Percentiles rank a stretch among this genome's conserved stretches.
Conservation (phyloP, 2,888 invertebrate species). For the Tillus elongatus region DNA sequence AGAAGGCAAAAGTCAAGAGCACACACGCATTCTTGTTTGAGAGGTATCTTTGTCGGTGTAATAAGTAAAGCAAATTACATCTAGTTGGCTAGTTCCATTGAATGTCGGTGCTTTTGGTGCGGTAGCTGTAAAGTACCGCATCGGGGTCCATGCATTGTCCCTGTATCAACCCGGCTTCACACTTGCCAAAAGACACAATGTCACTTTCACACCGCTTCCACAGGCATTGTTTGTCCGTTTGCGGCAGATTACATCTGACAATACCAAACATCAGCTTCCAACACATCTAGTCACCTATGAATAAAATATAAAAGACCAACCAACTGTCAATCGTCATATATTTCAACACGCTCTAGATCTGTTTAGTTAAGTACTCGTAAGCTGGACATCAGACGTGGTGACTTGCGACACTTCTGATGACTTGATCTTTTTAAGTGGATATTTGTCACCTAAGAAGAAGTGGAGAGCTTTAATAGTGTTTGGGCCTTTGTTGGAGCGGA, state of each 20-base stretch:
- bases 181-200: conserved; percentile 39
- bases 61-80: conserved; percentile 38
- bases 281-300: no score
- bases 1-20: conserved; percentile 20
- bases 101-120: conserved; percentile 31
- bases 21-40: conserved; percentile 11
- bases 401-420: no score
- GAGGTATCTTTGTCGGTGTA: conserved; percentile 29
- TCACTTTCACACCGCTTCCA: conserved; percentile 40
- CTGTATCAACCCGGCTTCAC: conserved; percentile 38
- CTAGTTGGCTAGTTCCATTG: conserved; percentile 35
- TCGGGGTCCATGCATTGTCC: conserved; percentile 37
- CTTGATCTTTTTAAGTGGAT: no score
- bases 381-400: no score
- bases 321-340: no score
- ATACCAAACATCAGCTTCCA: conserved; percentile 19
- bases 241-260: conserved; percentile 22
- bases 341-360: no score
- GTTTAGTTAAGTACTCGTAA: no score
- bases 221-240: conserved; percentile 39
- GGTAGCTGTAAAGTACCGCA: conserved; percentile 39
- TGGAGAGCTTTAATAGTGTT: no score
- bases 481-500: no score
- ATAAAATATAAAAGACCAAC: no score
- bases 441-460: no score